Base-by-base conservation (phyloP, 2,113 vertebrate species). In the Talpa occidentalis region DNA sequence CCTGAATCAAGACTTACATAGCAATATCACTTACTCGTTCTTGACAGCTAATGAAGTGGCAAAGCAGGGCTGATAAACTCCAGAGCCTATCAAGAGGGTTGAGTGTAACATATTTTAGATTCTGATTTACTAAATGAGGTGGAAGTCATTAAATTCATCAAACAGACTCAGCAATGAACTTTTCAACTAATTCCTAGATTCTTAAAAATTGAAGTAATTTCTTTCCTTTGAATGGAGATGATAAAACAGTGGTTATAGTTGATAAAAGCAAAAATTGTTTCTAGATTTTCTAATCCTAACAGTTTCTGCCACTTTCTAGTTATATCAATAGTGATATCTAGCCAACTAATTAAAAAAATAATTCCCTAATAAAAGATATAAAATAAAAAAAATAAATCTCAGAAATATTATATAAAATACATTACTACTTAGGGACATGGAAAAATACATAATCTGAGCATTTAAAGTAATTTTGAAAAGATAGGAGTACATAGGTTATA, bases 31-130 rank as follows among this genome's bases (percentile, higher is more conserved):
- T 94, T 73, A 94, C 82, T 90, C 22, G 64, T 72, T 80, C 81
- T 0, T 97, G 97, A 97, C 94, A 97, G 97, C 0, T 97, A 89
- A 95, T 97, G 93, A 97, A 94, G 87, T 97, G 88, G 76, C 93
- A 85, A 91, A 76, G 47, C 72, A 80, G n/a, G 60, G 87, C 87
- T 96, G 97, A 96, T 97, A 96, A 95, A 78, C 66, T 79, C 35
- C 96, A 82, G 67, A 97, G 79, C 80, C 93, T 95, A 93, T 85
- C 91, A 10, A 95, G 59, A 62, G 40, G 12, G 37, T 73, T 78
- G 59, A 90, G 19, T 16, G 22, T 59, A 93, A 74, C 49, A 76
- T 67, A 88, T 86, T 87, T 94, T 86, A 73, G 66, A 81, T 94
- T 86, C 32, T 91, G 86, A 70, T 88, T 93, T 88, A 32, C 52